Percentiles rank a stretch among this genome's conserved stretches.
Evolutionary conservation across 2,888 invertebrate species (phyloP).

Genomic region (Agonum fuliginosum): DNA sequence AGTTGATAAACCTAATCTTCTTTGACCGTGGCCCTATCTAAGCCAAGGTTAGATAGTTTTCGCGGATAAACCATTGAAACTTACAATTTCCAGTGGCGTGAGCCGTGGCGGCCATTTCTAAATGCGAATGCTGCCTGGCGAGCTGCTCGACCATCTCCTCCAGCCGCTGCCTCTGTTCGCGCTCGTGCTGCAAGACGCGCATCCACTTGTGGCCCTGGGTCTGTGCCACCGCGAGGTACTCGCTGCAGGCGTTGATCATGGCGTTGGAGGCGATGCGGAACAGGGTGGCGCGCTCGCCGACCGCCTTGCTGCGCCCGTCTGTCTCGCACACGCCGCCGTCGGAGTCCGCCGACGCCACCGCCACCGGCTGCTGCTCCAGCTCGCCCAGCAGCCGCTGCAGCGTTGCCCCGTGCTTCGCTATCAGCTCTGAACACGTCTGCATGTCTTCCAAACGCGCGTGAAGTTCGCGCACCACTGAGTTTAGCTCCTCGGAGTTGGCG

Average conservation of each 20-base stretch:
- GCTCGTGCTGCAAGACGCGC: conserved; percentile 93
- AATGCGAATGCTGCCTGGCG: conserved; percentile 95
- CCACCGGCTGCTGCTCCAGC: conserved; percentile 79
- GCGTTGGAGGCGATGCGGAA: conserved; percentile 97
- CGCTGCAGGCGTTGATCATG: conserved; percentile 96
- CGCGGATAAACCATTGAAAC: too few species aligned
- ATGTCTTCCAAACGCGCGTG: conserved; percentile 90
- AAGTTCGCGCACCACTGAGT: conserved; percentile 82
- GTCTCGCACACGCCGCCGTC: conserved; percentile 86
- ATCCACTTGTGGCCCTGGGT: conserved; percentile 95
- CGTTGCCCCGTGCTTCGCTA: conserved; percentile 90
- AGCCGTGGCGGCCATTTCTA: conserved; percentile 92
- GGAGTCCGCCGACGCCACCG: conserved; percentile 77
- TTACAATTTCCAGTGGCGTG: conserved; percentile 74
- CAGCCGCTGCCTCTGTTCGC: conserved; percentile 92
- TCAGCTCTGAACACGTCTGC: conserved; percentile 92
- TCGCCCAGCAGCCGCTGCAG: conserved; percentile 88
- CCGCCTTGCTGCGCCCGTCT: conserved; percentile 88
- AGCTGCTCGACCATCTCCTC: conserved; percentile 98
- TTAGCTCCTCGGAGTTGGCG: conserved; percentile 73
- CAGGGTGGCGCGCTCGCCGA: conserved; percentile 94
- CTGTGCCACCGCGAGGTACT: conserved; percentile 93
- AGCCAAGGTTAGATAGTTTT: too few species aligned
- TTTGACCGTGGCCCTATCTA: too few species aligned
- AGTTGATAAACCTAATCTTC: too few species aligned